Conservation (phyloP, 1,140 invertebrate genomes). For the Paramacrobiotus metropolitanus region DNA sequence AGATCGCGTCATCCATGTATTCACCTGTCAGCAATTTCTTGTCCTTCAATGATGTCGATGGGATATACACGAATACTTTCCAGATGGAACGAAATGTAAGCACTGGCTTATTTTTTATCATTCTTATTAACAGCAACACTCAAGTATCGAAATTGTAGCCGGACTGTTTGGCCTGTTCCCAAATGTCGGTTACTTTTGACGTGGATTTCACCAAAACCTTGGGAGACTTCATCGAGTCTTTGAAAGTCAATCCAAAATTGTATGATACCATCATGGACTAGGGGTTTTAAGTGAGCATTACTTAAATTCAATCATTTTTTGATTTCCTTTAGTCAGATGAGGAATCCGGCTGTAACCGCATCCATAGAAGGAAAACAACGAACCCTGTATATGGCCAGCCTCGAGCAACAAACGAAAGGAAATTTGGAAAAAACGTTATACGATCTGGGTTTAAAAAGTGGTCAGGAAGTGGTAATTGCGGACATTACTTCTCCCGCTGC, state of each 20-base stretch:
- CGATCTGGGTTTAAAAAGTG: conserved; percentile 52
- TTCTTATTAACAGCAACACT: neutral
- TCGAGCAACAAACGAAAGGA: conserved; percentile 45
- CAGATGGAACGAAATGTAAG: conserved; percentile 50
- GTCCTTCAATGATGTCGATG: conserved; percentile 86
- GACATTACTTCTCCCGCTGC: conserved; percentile 66
- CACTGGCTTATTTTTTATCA: conserved; percentile 13
- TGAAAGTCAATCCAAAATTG: conserved; percentile 45
- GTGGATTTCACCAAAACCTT: conserved; percentile 42
- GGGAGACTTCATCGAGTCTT: conserved; percentile 51
- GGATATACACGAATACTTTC: conserved; percentile 86
- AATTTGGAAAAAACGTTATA: conserved; percentile 62
- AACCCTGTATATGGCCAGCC: conserved; percentile 75
- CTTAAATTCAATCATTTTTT: neutral
- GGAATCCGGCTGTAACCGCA: conserved; percentile 43
- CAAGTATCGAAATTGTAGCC: conserved; percentile 25
- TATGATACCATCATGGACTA: conserved; percentile 40
- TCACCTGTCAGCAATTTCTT: conserved; percentile 79
- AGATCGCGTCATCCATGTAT: conserved; percentile 44
- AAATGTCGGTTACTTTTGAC: conserved; percentile 39
- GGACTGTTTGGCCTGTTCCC: conserved; percentile 64
- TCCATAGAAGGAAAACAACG: conserved; percentile 54
- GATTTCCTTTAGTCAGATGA: conserved; percentile 28
- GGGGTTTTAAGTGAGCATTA: neutral
- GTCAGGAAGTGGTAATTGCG: conserved; percentile 59